A percentile compares a stretch with the other conserved stretches of the same genome.
Evolutionary conservation across 1,140 invertebrate genomes (phyloP).

Genomic region (Oedothorax gibbosus): DNA sequence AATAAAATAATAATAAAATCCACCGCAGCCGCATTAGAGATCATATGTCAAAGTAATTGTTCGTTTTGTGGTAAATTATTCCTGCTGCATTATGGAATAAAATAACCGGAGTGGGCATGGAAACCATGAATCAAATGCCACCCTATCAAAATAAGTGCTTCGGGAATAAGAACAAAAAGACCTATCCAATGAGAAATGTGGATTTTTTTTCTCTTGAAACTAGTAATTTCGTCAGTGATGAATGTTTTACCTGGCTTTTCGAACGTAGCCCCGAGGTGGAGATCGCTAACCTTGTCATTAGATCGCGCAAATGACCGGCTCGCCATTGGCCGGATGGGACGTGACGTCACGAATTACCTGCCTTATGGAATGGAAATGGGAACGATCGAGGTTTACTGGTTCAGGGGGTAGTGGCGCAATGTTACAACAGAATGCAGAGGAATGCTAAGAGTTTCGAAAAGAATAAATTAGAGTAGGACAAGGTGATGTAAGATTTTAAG

Average conservation of each 20-base stretch:
- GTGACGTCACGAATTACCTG: slow-evolving; percentile 57
- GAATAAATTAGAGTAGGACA: too few species aligned
- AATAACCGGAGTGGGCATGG: slow-evolving; percentile 50
- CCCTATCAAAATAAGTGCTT: slow-evolving; percentile 59
- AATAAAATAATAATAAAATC: too few species aligned
- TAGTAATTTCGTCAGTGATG: slow-evolving; percentile 54
- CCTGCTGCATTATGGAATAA: slow-evolving; percentile 57
- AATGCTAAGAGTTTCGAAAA: too few species aligned
- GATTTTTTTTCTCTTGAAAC: slow-evolving; percentile 46
- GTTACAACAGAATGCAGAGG: not conserved
- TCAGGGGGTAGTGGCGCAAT: slow-evolving; percentile 19
- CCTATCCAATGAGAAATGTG: slow-evolving; percentile 50
- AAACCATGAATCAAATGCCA: slow-evolving; percentile 55
- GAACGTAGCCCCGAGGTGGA: slow-evolving; percentile 45
- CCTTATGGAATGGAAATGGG: slow-evolving; percentile 48
- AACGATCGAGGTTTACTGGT: slow-evolving; percentile 1
- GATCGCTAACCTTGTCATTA: slow-evolving; percentile 60
- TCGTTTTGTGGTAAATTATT: slow-evolving; percentile 60
- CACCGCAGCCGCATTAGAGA: slow-evolving; percentile 1
- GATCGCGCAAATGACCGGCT: slow-evolving; percentile 56
- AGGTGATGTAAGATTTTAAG: too few species aligned
- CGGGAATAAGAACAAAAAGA: slow-evolving; percentile 37
- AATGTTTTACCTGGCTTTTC: slow-evolving; percentile 25
- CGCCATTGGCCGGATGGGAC: slow-evolving; percentile 38
- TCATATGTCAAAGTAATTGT: slow-evolving; percentile 60